Evolutionary conservation across 2,797 vertebrate species (phyloP), one percentile per base, ranked within the genome.

Genomic region (Pseudochromis fuscus): DNA sequence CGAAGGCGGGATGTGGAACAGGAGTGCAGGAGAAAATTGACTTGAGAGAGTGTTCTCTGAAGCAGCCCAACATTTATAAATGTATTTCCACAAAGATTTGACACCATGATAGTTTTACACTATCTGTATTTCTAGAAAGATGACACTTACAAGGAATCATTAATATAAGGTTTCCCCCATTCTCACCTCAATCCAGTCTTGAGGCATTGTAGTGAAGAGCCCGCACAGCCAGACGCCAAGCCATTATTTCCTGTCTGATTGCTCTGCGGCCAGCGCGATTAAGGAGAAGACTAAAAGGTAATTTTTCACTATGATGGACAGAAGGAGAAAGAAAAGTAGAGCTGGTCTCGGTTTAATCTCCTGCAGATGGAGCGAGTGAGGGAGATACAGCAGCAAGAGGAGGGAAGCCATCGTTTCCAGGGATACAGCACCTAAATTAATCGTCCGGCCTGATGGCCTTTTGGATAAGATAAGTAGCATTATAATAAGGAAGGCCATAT

Each of bases 251-350:
- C 75, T 85, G 82, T 87, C 83, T 88, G 87, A 92, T 91, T 89
- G 89, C 85, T 88, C 82, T 77, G 85, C 51, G 66, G 86, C 83
- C 82, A 75, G 75, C 19, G 51, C 85, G 77, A 92, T 92, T 92
- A 92, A 88, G 82, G 88, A 72, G 77, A 84, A 84, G 85, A 91
- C 87, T 84, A 91, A 89, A 91, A 88, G 82, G 89, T 89, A 84
- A 91, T 92, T 91, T 91, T 88, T 92, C 89, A 91, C 88, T 51
- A 61, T 88, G 90, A 92, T 84, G 83, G 89, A 92, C 88, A 91
- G 84, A 87, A 76, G 66, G 57, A 82, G 85, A 81, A 84, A 88
- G 86, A 86, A 86, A 84, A 83, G 87, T 80, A 66, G 87, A 87
- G 83, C 78, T 35, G 64, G 48, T 83, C 84, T 82, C 31, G 11